Conservation (phyloP, 2,888 invertebrate genomes). For the Netelia fuscicornis region DNA sequence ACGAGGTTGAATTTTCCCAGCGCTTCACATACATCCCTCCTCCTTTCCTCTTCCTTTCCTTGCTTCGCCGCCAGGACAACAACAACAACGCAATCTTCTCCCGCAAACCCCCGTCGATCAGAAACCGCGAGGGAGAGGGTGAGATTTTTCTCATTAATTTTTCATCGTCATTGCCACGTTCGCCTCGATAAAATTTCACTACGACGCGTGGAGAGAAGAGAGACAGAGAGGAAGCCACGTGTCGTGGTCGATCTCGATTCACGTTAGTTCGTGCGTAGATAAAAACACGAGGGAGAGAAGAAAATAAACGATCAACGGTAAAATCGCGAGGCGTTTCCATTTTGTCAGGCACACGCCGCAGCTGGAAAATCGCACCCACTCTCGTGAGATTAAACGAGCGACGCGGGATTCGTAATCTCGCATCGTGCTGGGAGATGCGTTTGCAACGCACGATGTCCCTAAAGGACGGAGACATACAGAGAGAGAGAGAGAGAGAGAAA, state of each 20-base stretch:
- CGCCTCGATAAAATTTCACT: not conserved
- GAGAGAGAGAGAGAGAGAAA: not conserved
- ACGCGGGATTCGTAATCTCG: not conserved
- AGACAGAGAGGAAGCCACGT: slow-evolving; percentile 8
- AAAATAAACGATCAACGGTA: not conserved
- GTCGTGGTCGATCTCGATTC: slow-evolving; percentile 9
- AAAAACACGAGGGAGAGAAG: not conserved
- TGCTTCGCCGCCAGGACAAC: not conserved
- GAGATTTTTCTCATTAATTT: slow-evolving; percentile 46
- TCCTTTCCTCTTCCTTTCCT: not conserved
- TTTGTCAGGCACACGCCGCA: not conserved
- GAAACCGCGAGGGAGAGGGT: not conserved
- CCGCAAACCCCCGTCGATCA: not conserved
- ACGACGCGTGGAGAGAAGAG: not conserved
- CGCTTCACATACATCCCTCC: not conserved
- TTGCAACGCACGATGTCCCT: not conserved
- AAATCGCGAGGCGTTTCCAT: not conserved
- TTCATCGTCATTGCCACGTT: slow-evolving; percentile 42
- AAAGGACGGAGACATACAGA: not conserved
- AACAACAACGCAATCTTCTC: not conserved
- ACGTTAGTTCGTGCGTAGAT: not conserved
- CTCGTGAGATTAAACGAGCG: slow-evolving; percentile 39
- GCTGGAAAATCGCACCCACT: slow-evolving; percentile 46
- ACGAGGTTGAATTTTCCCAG: not conserved
- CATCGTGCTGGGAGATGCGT: not conserved